Base-by-base conservation (phyloP, 2,888 invertebrate genomes). In the Periphyllus acericola region DNA sequence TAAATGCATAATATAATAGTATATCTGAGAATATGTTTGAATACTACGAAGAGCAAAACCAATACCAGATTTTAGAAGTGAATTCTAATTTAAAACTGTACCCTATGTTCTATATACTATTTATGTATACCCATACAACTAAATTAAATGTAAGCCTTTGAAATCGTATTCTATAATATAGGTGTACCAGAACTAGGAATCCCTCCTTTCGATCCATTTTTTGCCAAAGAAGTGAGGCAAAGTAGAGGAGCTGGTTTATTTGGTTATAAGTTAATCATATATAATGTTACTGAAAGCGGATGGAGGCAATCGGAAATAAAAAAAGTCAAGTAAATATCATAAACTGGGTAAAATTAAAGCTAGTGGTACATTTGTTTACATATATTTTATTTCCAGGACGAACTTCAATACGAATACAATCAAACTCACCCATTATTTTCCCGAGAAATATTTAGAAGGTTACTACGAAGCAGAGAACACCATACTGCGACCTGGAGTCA, bases 391-490 rank as follows among this genome's bases (percentile, higher is more conserved):
- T 89, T 90, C 91, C 92, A 95, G 95, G 91, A 94, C 94, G 21
- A 94, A 95, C 91, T 93, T 93, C 91, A 93, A 93, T 21, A 94
- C 94, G 90, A 92, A 94, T 89, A 92, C 93, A 75, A 94, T 96
- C 5, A 93, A 95, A 89, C 96, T 96, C 90, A 94, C 96, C 0
- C 96, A 96, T 91, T 95, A 95, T 91, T 96, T 96, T 91, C 96
- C 96, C 0, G 96, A 96, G 90, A 96, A 96, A 91, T 94, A 93
- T 90, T 92, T 96, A 1, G 92, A 93, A 87, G 96, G 96, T 1
- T 93, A 92, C 86, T 95, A 95, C 90, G 94, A 94, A 89, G 93
- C 95, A 89, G 92, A 92, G 90, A 95, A 95, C 0, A 92, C 95
- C 52, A 92, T 89, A 76, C 80, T 89, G 21, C 83, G 89, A 29